A percentile compares a stretch with the other conserved stretches of the same genome.
phyloP scores from a whole-genome alignment of 2,888 invertebrate species.

The Spodoptera littoralis region DNA sequence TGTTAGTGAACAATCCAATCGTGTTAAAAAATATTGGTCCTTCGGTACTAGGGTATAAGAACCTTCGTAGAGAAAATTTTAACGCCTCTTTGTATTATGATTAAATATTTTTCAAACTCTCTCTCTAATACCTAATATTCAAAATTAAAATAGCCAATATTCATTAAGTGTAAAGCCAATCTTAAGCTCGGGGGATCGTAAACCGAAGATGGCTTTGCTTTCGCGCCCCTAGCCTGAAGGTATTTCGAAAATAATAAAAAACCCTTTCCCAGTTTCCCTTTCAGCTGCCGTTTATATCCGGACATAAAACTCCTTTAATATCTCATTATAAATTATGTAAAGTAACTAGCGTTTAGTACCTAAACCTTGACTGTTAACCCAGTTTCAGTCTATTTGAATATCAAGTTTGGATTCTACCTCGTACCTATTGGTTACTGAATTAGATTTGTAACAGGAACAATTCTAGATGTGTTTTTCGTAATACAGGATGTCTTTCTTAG shows the following conservation, averaged over 20 bases:
- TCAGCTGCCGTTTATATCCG: constrained; percentile 53
- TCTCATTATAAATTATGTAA: constrained; percentile 62
- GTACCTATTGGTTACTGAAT: too few species aligned
- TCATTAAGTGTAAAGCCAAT: constrained; percentile 51
- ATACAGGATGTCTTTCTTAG: background rate
- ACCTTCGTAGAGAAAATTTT: too few species aligned
- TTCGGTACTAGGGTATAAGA: background rate
- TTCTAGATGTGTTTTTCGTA: too few species aligned
- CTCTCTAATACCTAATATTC: constrained; percentile 20
- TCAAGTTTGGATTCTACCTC: constrained; percentile 1
- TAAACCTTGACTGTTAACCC: constrained; percentile 22
- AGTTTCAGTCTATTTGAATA: constrained; percentile 1
- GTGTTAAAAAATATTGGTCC: constrained; percentile 17
- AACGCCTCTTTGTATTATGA: too few species aligned
- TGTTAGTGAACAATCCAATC: constrained; percentile 19
- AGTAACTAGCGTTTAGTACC: constrained; percentile 41
- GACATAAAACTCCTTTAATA: constrained; percentile 56
- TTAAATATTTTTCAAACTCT: background rate
- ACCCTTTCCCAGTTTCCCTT: constrained; percentile 42
- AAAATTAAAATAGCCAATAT: constrained; percentile 49
- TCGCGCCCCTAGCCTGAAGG: constrained; percentile 47
- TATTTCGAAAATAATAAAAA: constrained; percentile 63
- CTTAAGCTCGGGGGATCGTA: constrained; percentile 53
- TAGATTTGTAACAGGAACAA: too few species aligned
- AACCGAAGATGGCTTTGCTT: constrained; percentile 55